Evolutionary conservation across 2,888 invertebrate genomes (phyloP).

Genomic region (Stegophylla sp.): DNA sequence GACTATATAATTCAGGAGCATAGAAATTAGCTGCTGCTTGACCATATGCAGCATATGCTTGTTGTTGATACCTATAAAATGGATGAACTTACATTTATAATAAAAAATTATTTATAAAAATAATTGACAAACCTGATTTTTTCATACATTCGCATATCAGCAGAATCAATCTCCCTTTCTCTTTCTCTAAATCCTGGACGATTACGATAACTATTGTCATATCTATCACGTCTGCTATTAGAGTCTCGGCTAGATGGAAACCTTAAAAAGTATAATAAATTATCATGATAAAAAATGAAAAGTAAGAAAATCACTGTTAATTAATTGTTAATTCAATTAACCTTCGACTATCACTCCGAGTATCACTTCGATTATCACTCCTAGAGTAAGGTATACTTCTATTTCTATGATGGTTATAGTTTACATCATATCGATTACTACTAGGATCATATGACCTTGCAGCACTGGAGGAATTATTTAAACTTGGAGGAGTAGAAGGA

Average conservation of each 20-base stretch:
- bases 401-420: slow-evolving; percentile 57
- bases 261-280: slow-evolving; percentile 26
- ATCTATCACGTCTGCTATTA: slow-evolving; percentile 38
- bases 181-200: slow-evolving; percentile 48
- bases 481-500: slow-evolving; percentile 46
- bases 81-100: not conserved
- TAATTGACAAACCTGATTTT: slow-evolving; percentile 48
- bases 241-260: slow-evolving; percentile 52
- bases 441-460: slow-evolving; percentile 47
- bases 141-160: slow-evolving; percentile 56
- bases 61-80: slow-evolving; percentile 43
- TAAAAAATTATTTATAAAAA: not conserved
- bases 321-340: slow-evolving; percentile 1
- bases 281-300: not conserved
- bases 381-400: slow-evolving; percentile 40
- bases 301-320: not conserved
- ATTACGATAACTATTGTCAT: slow-evolving; percentile 52
- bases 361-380: slow-evolving; percentile 38
- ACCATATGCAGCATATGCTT: slow-evolving; percentile 54
- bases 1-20: slow-evolving; percentile 38
- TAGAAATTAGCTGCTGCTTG: slow-evolving; percentile 53
- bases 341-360: slow-evolving; percentile 24
- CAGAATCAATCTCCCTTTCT: slow-evolving; percentile 54
- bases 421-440: slow-evolving; percentile 47
- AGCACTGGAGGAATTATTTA: slow-evolving; percentile 48